Evolutionary conservation across 2,888 invertebrate genomes (phyloP), one percentile per base, ranked within the genome.

Genomic region (Gymnocheta viridis): DNA sequence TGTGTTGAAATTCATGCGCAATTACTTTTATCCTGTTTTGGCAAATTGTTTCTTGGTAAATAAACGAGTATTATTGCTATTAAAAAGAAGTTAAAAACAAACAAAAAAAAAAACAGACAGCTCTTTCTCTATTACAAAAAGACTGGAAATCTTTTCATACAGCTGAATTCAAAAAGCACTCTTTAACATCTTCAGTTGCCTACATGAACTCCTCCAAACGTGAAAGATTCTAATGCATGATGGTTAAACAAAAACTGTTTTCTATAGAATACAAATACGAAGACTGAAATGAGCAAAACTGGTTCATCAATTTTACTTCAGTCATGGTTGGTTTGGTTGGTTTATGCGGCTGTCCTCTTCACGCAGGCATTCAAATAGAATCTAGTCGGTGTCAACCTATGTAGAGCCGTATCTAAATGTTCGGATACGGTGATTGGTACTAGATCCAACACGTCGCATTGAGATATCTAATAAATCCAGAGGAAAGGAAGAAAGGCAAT

Each of bases 11-110:
- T 91, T 91, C 92, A 91, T 91, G 92, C 91, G 91, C 91, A 91
- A 91, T 91, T 91, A 90, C 91, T 88, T 91, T 91, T 90, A 91
- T 91, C 90, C 91, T 91, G 90, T 91, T n/a, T 91, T 91, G 88
- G 88, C 89, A 91, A 88, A 91, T 91, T 90, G 90, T 88, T 90
- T 88, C 73, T 80, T 88, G 85, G 60, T 84, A 84, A 88, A 88
- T 89, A 89, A 86, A 67, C 51, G 73, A 79, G 54, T 38, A 44
- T 70, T 72, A 72, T 29, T 56, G 44, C 44, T 44, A 41, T 7
- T 27, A 27, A 35, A 41, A 62, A 67, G 58, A 51, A 24, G 32
- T 14, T n/a, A 4, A 44, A 44, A 44, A 4, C n/a, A 24, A 29
- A 69, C 22, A 38, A 14, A 3, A 56, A 29, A 1, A 22, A 56